Evolutionary conservation across 2,113 vertebrate species (phyloP), one percentile per base, ranked within the genome.

Genomic region (Dipodomys stephensi): DNA sequence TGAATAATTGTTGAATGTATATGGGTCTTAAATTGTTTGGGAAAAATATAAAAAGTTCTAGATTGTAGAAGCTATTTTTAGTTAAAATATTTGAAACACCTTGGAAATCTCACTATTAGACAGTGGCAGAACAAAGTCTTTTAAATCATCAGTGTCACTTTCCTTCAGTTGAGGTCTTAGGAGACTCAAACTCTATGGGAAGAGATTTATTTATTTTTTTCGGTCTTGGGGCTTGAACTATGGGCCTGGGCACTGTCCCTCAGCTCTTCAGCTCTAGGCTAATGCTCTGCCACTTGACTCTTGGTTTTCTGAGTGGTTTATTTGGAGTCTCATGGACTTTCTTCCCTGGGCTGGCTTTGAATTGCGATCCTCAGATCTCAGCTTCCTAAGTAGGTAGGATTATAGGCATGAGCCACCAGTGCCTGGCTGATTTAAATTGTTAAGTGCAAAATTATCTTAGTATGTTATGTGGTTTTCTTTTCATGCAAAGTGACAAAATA

Each of bases 1-100:
- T 94, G 72, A 83, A 91, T 86, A 88, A 71, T 88, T 76, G 32
- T 32, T 86, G 71, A 74, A 82, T 82, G 73, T 65, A 67, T 67
- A 28, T 68, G 23, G 30, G 73, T 88, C 57, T 87, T 89, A 85
- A 90, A 93, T 71, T 93, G 16, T 23, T 87, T 69, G 88, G 18
- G 25, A 90, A 90, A 20, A 10, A 8, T 69, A 86, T 71, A 76
- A 86, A 65, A 82, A 64, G 30, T 22, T 44, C 23, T 82, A 32
- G 23, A 71, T 7, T 0, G 65, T n/a, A 93, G 32, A 79, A 92
- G 27, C 90, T 22, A 32, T 23, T 93, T 92, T 92, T 74, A 83
- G 89, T 77, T 85, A 69, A 68, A 62, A 79, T 78, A 84, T 68
- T 83, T 79, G 90, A 94, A 65, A 44, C 12, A 87, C 23, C 22